Base-by-base conservation (phyloP, 2,113 vertebrate species). In the Piprites chloris region DNA sequence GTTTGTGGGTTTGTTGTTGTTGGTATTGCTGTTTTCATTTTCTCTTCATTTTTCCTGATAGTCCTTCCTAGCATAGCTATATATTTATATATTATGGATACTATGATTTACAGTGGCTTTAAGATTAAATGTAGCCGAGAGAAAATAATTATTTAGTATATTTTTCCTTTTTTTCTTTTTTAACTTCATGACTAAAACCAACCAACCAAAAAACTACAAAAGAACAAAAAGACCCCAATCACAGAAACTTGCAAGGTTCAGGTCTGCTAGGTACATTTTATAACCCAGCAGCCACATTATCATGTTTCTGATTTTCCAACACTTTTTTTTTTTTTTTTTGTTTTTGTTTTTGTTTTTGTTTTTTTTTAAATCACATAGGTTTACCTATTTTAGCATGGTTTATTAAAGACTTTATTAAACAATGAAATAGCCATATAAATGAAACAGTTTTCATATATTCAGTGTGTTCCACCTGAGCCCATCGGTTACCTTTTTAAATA, bases 181-280 rank as follows among this genome's bases (percentile, higher is more conserved):
- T 17, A 53, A 14, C 53, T 92, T 87, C 3, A 14, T 42, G 56
- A 41, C 12, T 52, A 63, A 67, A 83, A 18, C 4, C 9, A 78
- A 18, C 5, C 9, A 78, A 58, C 2, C 3, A 58, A 66, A 30
- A 3, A 71, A 59, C 1, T 19, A 15, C 58, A 35, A 42, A 50
- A 30, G 15, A 21, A 12, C 6, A 14, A 58, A 55, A 35, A 52
- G 8, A 1, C 0, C 1, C 2, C 9, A 37, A 18, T 4, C 19
- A 46, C 21, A 41, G 41, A 37, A 80, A 15, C 5, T 46, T 59
- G 3, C 8, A 73, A n/a, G 1, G 5, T 61, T 77, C 12, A 74
- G 15, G 47, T 82, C 37, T 79, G 11, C 24, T 62, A 62, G 27
- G 7, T 71, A 66, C 13, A 14, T 61, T 74, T 85, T 46, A 42